Evolutionary conservation across 2,888 invertebrate genomes (phyloP), one percentile per base, ranked within the genome.

Genomic region (Xanthorhoe spadicearia): DNA sequence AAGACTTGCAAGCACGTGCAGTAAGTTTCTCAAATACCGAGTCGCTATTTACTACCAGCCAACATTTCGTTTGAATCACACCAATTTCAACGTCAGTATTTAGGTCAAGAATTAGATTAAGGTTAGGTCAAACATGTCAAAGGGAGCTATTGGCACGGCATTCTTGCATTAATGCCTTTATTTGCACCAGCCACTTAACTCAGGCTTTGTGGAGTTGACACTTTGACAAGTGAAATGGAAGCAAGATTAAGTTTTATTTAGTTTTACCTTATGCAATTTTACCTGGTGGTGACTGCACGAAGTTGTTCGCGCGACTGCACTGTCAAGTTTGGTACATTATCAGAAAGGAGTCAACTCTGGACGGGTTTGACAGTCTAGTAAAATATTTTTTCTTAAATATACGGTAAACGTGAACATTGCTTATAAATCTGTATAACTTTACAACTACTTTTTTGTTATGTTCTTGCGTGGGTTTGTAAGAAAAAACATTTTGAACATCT

Each of bases 131-230:
- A 73, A 64, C 64, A 70, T 72, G 78, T 79, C 77, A 79, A 77
- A 79, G 75, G 80, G 63, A 62, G 64, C 74, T 80, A 86, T 83
- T 83, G 86, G 85, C 92, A 90, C 91, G 92, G 80, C 82, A 92
- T 88, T 83, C 83, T 82, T 85, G 88, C 90, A 91, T 91, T 92
- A 91, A 90, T 86, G 82, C 76, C 79, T 78, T 65, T 74, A 73
- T 69, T 73, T 74, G 68, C 68, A 68, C 64, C 54, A 56, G 28
- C 63, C 49, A 63, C 59, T 63, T 67, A 35, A 46, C 55, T 55
- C 54, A 54, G 32, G 58, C 49, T 32, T 60, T 18, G 32, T 52
- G 49, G n/a, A 54, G 18, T 60, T 28, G 32, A 60, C 52, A 49
- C 10, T 62, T 23, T 49, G 52, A 58, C 48, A 57, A 48, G 46